Evolutionary conservation across 2,888 invertebrate genomes (phyloP).

Genomic region (Epinotia demarniana): DNA sequence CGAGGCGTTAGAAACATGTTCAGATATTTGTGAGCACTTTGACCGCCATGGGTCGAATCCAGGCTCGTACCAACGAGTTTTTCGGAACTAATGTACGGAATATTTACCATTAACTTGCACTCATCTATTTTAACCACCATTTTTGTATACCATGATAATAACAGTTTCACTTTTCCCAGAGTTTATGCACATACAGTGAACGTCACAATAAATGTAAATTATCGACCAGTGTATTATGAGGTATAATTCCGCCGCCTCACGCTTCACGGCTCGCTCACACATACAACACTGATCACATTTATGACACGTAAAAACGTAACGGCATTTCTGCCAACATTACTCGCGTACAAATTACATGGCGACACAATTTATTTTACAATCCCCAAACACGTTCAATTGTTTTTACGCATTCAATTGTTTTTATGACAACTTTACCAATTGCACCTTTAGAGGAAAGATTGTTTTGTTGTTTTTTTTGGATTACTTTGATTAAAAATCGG

Average conservation of each 20-base stretch:
- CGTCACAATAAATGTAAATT: neutral
- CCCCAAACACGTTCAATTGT: constrained; percentile 15
- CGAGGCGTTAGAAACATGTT: no score
- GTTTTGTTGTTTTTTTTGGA: neutral
- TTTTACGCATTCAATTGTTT: constrained; percentile 17
- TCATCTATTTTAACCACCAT: no score
- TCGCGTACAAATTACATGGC: constrained; percentile 26
- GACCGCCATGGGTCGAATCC: no score
- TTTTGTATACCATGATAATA: neutral
- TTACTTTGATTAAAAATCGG: neutral
- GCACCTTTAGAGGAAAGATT: neutral
- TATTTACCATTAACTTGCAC: no score
- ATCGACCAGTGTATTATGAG: neutral
- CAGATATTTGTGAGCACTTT: no score
- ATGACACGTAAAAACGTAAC: constrained; percentile 40
- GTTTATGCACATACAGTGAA: neutral
- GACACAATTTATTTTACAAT: neutral
- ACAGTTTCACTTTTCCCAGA: neutral
- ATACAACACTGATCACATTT: constrained; percentile 19
- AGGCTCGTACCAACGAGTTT: no score
- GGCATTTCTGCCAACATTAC: constrained; percentile 30
- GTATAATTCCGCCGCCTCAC: neutral
- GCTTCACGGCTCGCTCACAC: constrained; percentile 5
- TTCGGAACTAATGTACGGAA: no score
- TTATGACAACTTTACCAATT: neutral